These are phyloP conservation scores for Anoncus sp. DNA, from an alignment of 2,888 invertebrate genomes.

Conservation along the genomic window DNA sequence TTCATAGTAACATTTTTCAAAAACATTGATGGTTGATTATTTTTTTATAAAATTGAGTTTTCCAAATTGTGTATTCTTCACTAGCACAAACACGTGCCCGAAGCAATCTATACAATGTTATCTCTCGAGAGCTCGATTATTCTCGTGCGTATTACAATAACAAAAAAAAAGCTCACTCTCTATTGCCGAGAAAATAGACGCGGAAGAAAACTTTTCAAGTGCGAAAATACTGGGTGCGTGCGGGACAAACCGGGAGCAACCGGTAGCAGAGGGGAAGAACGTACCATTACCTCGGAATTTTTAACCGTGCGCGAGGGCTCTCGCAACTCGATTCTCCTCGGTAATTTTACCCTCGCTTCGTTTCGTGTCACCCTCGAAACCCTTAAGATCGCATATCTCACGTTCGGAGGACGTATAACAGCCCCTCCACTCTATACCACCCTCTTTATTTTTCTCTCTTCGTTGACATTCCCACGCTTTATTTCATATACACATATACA, in stretches of 20 bases:
- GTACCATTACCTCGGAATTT: slow-evolving; percentile 39
- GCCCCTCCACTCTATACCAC: slow-evolving; percentile 43
- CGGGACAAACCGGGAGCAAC: slow-evolving; percentile 18
- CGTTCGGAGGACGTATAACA: slow-evolving; percentile 32
- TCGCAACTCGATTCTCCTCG: slow-evolving; percentile 67
- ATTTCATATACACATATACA: not conserved
- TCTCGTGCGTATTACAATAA: not conserved
- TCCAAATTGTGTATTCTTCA: not conserved
- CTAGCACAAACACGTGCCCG: no score
- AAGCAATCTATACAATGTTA: not conserved
- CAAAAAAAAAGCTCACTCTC: not conserved
- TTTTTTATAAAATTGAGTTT: not conserved
- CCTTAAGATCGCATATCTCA: slow-evolving; percentile 65
- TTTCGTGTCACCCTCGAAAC: slow-evolving; percentile 59
- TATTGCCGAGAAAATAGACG: slow-evolving; percentile 1
- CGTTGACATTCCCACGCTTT: slow-evolving; percentile 1
- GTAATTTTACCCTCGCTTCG: slow-evolving; percentile 59
- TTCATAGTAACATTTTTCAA: no score
- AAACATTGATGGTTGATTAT: not conserved
- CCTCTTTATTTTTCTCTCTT: slow-evolving; percentile 15
- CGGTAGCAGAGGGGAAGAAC: slow-evolving; percentile 25
- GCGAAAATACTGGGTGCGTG: not conserved
- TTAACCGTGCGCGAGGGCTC: slow-evolving; percentile 33
- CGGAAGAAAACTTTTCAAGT: slow-evolving; percentile 31
- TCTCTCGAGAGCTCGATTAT: not conserved